phyloP scores from a whole-genome alignment of 2,113 vertebrate species.

The Rhea americana region DNA sequence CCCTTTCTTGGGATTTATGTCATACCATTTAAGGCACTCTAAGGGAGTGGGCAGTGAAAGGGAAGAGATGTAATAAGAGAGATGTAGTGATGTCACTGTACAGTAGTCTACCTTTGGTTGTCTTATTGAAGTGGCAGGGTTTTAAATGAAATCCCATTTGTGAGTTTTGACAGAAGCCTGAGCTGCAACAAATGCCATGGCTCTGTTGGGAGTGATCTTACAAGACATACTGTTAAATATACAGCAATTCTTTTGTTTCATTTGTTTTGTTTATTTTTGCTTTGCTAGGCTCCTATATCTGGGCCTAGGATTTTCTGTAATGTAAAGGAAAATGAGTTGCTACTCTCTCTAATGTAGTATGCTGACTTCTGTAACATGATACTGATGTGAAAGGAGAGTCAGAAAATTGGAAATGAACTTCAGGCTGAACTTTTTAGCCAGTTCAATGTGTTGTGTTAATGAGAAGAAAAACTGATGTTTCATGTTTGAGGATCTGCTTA shows the following conservation, averaged over 20 bases:
- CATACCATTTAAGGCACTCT: neutral
- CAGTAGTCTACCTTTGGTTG: neutral
- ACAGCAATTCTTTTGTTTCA: neutral
- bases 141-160: constrained; percentile 26
- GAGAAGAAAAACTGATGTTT: constrained; percentile 53
- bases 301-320: neutral
- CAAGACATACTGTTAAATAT: neutral
- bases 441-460: neutral
- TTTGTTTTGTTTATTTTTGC: neutral
- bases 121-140: neutral
- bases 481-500: neutral
- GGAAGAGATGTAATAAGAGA: neutral
- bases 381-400: neutral
- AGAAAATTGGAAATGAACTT: constrained; percentile 3
- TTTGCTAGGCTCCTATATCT: neutral
- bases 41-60: neutral
- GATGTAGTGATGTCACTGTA: constrained; percentile 29
- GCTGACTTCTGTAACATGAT: neutral
- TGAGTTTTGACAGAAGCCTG: constrained; percentile 1
- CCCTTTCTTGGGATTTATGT: constrained; percentile 24
- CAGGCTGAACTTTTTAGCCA: constrained; percentile 13
- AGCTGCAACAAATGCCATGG: neutral
- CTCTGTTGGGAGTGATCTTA: constrained; percentile 36
- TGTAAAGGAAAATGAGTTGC: neutral
- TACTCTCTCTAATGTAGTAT: neutral